These are phyloP conservation scores for Atherix ibis DNA, from an alignment of 2,888 invertebrate species.

Conservation along the genomic window DNA sequence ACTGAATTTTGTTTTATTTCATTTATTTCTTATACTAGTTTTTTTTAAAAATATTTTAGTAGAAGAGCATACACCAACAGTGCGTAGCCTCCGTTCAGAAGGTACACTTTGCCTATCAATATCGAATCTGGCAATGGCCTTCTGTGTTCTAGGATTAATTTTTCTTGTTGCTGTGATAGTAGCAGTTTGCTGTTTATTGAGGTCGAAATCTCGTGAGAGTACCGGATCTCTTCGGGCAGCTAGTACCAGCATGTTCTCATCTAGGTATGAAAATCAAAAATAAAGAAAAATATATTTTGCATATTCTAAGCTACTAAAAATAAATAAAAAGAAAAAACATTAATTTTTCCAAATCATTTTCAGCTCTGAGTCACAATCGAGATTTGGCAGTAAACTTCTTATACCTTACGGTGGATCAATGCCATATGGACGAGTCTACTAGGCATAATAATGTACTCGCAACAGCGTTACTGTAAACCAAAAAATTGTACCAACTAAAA, in stretches of 20 bases:
- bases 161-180: slow-evolving; percentile 55
- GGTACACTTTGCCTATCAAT: slow-evolving; percentile 52
- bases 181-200: slow-evolving; percentile 48
- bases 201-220: slow-evolving; percentile 35
- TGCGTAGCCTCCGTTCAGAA: slow-evolving; percentile 22
- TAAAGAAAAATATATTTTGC: neutral
- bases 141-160: slow-evolving; percentile 54
- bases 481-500: too few species aligned
- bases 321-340: slow-evolving; percentile 1
- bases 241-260: slow-evolving; percentile 13
- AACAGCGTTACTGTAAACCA: too few species aligned
- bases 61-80: slow-evolving; percentile 25
- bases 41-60: too few species aligned
- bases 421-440: slow-evolving; percentile 31
- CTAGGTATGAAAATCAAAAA: slow-evolving; percentile 16
- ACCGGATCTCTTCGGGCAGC: slow-evolving; percentile 9
- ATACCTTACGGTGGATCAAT: slow-evolving; percentile 28
- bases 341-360: slow-evolving; percentile 7
- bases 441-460: slow-evolving; percentile 12
- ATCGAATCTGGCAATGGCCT: slow-evolving; percentile 59
- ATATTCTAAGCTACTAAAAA: neutral
- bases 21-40: too few species aligned
- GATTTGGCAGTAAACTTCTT: slow-evolving; percentile 25
- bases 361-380: slow-evolving; percentile 30
- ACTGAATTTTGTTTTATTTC: neutral